Percentiles rank a stretch among this genome's conserved stretches.
phyloP scores from a whole-genome alignment of 2,797 vertebrate genomes.

The Channa striata region DNA sequence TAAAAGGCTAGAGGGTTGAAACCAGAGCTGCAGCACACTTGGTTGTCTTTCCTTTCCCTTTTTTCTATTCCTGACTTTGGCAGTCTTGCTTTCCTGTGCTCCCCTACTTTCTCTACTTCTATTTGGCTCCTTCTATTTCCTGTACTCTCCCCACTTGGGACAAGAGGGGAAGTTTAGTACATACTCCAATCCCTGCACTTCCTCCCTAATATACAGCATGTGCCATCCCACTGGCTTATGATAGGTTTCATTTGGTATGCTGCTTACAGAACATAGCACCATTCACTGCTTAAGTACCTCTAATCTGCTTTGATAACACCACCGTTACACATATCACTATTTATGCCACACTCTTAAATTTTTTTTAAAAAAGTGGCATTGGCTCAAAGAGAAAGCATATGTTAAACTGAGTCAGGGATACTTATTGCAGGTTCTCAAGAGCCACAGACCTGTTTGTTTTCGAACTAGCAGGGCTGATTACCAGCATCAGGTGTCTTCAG shows the following conservation, averaged over 20 bases:
- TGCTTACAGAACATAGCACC: slow-evolving; percentile 13
- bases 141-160: slow-evolving; percentile 91
- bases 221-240: slow-evolving; percentile 82
- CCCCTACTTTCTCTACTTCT: slow-evolving; percentile 75
- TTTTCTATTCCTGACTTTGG: slow-evolving; percentile 76
- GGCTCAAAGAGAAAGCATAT: not conserved
- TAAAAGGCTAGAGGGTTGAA: slow-evolving; percentile 75
- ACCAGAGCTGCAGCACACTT: slow-evolving; percentile 75
- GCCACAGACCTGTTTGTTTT: too few relatives aligned
- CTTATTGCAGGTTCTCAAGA: too few relatives aligned
- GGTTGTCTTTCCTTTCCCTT: slow-evolving; percentile 79
- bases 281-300: slow-evolving; percentile 4
- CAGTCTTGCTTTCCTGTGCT: slow-evolving; percentile 84
- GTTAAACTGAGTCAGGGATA: too few relatives aligned
- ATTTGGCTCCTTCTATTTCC: slow-evolving; percentile 81
- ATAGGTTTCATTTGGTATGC: slow-evolving; percentile 42
- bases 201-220: slow-evolving; percentile 93
- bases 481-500: too few relatives aligned
- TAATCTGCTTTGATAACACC: not conserved
- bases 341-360: not conserved
- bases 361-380: not conserved
- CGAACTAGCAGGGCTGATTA: too few relatives aligned
- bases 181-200: slow-evolving; percentile 85
- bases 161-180: slow-evolving; percentile 89
- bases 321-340: not conserved